A percentile compares a stretch with the other conserved stretches of the same genome.
phyloP scores from a whole-genome alignment of 2,113 vertebrate species.

The Rattus rattus region DNA sequence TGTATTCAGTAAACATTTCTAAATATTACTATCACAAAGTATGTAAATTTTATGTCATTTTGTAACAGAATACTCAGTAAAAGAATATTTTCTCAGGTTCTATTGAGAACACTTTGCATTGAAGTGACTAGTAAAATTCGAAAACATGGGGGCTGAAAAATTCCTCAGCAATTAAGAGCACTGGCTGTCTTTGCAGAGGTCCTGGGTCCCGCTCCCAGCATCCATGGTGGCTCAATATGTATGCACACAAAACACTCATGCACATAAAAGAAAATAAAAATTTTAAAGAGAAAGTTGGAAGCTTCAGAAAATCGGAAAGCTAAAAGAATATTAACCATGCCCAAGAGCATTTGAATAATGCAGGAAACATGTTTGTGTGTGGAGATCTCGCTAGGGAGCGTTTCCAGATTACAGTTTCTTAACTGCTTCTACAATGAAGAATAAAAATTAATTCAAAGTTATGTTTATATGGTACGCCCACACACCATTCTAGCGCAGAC shows the following conservation, averaged over 20 bases:
- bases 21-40: neutral
- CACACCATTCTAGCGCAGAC: no score
- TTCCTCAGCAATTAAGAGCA: neutral
- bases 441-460: slow-evolving; percentile 4
- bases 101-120: neutral
- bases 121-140: neutral
- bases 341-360: neutral
- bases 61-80: neutral
- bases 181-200: neutral
- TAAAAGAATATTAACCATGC: neutral
- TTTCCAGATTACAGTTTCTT: neutral
- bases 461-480: neutral
- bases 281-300: neutral
- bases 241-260: neutral
- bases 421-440: neutral
- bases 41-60: slow-evolving; percentile 20
- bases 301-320: neutral
- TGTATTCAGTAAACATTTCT: neutral
- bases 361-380: neutral
- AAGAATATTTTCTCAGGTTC: slow-evolving; percentile 2
- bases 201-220: neutral
- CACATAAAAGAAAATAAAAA: neutral
- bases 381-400: neutral
- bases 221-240: neutral
- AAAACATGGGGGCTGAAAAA: neutral